A percentile compares a stretch with the other conserved stretches of the same genome.
Conservation (phyloP, 2,113 vertebrate species). For the Podarcis muralis region DNA sequence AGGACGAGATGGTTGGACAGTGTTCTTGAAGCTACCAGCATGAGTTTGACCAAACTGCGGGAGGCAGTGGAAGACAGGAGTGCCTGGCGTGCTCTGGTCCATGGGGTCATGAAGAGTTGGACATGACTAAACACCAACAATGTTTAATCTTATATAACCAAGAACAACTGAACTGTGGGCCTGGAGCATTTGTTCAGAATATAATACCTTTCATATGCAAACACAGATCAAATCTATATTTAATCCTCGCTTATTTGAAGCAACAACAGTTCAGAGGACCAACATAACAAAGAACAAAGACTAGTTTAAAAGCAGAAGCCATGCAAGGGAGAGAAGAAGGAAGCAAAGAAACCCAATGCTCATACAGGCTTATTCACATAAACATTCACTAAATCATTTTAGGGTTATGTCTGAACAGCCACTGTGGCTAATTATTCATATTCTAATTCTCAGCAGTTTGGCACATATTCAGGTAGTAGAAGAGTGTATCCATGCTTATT, state of each 20-base stretch:
- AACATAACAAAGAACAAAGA: neutral
- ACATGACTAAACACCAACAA: no score
- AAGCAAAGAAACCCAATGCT: neutral
- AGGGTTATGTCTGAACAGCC: neutral
- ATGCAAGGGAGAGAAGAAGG: neutral
- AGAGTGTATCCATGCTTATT: conserved; percentile 65
- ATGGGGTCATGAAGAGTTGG: no score
- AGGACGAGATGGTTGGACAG: no score
- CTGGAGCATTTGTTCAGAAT: neutral
- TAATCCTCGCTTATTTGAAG: conserved; percentile 41
- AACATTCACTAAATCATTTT: neutral
- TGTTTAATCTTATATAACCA: no score
- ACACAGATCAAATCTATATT: conserved; percentile 39
- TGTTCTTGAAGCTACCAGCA: no score
- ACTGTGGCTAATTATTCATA: neutral
- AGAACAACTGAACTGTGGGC: neutral
- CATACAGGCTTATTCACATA: neutral
- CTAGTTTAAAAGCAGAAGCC: neutral
- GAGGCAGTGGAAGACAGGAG: no score
- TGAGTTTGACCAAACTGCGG: no score
- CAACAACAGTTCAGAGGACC: neutral
- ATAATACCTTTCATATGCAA: neutral
- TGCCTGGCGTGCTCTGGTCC: no score
- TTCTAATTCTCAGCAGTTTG: conserved; percentile 52
- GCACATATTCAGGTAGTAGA: conserved; percentile 55